These are phyloP conservation scores for Campoplex nolae DNA, from an alignment of 2,888 invertebrate species.

Conservation along the genomic window DNA sequence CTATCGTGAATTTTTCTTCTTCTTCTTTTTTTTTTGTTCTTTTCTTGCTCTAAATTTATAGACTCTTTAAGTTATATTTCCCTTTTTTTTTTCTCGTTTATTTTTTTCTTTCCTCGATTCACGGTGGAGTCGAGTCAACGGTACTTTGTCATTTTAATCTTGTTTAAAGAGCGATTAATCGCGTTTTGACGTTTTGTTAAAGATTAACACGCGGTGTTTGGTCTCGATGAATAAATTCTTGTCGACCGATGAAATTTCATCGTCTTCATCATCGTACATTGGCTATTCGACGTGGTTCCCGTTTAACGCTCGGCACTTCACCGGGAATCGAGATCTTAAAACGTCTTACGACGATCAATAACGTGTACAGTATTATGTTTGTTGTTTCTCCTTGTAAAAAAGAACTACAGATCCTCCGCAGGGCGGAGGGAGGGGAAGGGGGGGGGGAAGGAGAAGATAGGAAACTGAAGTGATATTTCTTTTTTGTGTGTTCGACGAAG, in stretches of 20 bases:
- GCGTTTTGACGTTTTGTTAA: constrained; percentile 5
- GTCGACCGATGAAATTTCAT: constrained; percentile 43
- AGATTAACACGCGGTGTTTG: not conserved
- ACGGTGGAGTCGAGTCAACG: constrained; percentile 70
- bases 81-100: constrained; percentile 44
- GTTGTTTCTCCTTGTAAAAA: constrained; percentile 76
- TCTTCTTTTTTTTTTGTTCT: constrained; percentile 44
- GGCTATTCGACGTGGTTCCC: constrained; percentile 17
- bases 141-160: constrained; percentile 36
- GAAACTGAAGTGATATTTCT: constrained; percentile 49
- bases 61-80: constrained; percentile 74
- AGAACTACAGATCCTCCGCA: constrained; percentile 64
- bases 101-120: constrained; percentile 70
- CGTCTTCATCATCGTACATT: constrained; percentile 8
- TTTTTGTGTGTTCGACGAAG: constrained; percentile 26
- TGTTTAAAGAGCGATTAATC: not conserved
- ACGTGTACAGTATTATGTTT: constrained; percentile 76
- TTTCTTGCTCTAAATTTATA: constrained; percentile 71
- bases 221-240: constrained; percentile 24
- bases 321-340: constrained; percentile 62
- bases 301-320: constrained; percentile 32
- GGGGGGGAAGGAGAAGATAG: constrained; percentile 7
- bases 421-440: not conserved
- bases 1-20: constrained; percentile 72
- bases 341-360: constrained; percentile 70